These are phyloP conservation scores for Philereme vetulata DNA, from an alignment of 2,888 invertebrate genomes.

Conservation along the genomic window DNA sequence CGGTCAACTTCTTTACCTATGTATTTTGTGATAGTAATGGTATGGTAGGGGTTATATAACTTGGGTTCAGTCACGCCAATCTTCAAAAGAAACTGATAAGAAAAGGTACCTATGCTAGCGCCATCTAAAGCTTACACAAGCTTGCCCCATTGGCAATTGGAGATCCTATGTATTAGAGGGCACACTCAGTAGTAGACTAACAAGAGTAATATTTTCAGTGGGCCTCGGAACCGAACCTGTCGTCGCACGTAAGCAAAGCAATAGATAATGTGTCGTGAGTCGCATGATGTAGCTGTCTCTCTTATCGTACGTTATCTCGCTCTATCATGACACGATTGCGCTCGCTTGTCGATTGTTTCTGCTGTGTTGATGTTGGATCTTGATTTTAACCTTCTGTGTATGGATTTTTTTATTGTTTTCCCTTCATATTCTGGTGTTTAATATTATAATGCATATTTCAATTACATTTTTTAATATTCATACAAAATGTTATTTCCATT, in stretches of 20 bases:
- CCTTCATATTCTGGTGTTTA: not conserved
- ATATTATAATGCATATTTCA: too few species aligned
- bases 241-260: constrained; percentile 78
- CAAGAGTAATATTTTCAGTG: constrained; percentile 79
- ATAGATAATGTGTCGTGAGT: constrained; percentile 74
- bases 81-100: too few species aligned
- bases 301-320: constrained; percentile 60
- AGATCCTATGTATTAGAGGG: constrained; percentile 36
- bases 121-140: too few species aligned
- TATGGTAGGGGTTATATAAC: too few species aligned
- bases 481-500: too few species aligned
- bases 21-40: too few species aligned
- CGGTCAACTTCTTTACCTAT: too few species aligned
- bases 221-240: constrained; percentile 79
- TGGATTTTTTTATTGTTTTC: not conserved
- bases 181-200: constrained; percentile 76
- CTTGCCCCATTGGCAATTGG: constrained; percentile 2
- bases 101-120: too few species aligned
- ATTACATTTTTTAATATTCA: too few species aligned
- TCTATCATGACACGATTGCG: constrained; percentile 54
- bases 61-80: too few species aligned
- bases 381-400: not conserved
- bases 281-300: constrained; percentile 74
- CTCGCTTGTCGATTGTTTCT: constrained; percentile 36
- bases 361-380: constrained; percentile 40